phyloP scores from a whole-genome alignment of 2,888 invertebrate genomes.

The Stomorhina lunata region DNA sequence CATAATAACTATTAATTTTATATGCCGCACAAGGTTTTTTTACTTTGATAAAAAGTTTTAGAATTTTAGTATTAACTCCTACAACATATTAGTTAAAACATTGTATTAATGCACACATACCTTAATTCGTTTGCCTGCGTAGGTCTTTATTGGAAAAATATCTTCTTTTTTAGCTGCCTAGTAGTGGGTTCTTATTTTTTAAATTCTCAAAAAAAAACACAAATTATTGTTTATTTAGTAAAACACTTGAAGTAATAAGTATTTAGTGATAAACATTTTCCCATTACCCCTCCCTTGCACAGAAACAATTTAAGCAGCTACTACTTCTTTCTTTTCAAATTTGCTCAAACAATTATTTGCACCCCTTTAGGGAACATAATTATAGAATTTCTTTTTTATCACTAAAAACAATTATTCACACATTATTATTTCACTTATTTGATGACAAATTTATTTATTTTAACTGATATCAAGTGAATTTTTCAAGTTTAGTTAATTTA shows the following conservation, averaged over 20 bases:
- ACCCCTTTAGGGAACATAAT: constrained; percentile 33
- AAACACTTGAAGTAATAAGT: constrained; percentile 48
- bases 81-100: neutral
- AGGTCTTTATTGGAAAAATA: constrained; percentile 31
- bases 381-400: constrained; percentile 30
- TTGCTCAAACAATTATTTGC: constrained; percentile 1
- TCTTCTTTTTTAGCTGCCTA: constrained; percentile 9
- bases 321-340: neutral
- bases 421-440: constrained; percentile 18
- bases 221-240: constrained; percentile 40
- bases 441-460: constrained; percentile 22
- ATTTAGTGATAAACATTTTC: constrained; percentile 43
- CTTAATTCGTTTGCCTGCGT: constrained; percentile 47
- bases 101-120: constrained; percentile 33
- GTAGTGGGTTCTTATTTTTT: neutral
- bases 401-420: constrained; percentile 47
- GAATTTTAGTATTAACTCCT: neutral
- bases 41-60: neutral
- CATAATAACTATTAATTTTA: neutral
- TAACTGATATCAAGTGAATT: constrained; percentile 1
- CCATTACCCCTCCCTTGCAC: constrained; percentile 33
- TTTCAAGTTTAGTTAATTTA: neutral
- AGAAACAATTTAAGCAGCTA: neutral
- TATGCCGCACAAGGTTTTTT: neutral
- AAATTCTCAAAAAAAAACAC: neutral